Base-by-base conservation (phyloP, 2,888 invertebrate species). In the Ichneumoninae sp. region DNA sequence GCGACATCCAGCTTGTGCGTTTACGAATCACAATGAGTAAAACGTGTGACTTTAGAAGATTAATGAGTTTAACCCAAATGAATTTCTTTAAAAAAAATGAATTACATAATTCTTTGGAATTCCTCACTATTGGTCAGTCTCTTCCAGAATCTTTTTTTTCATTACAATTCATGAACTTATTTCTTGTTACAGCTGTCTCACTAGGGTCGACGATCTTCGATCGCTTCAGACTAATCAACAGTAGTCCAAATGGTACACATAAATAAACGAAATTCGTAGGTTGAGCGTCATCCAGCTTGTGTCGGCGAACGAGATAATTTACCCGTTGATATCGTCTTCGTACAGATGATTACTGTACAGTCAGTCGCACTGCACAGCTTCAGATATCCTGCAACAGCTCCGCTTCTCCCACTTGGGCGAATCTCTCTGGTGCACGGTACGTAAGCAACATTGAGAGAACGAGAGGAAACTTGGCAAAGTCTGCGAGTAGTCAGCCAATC, bases 401-500 rank as follows among this genome's bases (percentile, higher is more conserved):
- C 36, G 40, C 54, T 54, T 82, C 54, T 76, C 69, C 65, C 44
- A 19, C 68, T 30, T 16, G 13, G 36, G 57, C 50, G 66, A 81
- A 78, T 74, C n/a, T 75, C 30, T 60, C 57, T 60, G 47, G 19
- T 19, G 47, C 72, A 26, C 62, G 16, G 5, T 10, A n/a, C 7
- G 62, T 40, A 65, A 52, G 52, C 13, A 22, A 40, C 65, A 52
- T 81, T 50, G 74, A 19, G 66, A 72, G 76, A 80, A 79, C 62
- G 30, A 76, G 71, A 79, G 82, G 75, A 79, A 70, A 82, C 70
- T 66, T 54, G 47, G 78, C 50, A 50, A 74, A 84, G 69, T 71
- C 69, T 62, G 6, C 50, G 54, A 36, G 65, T 36, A 47, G 54
- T 33, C 84, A 82, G 76, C 84, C 84, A 82, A 84, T 78, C 84